Percentiles rank a stretch among this genome's conserved stretches.
Evolutionary conservation across 2,797 vertebrate genomes (phyloP).

Genomic region (Remorina albescens): DNA sequence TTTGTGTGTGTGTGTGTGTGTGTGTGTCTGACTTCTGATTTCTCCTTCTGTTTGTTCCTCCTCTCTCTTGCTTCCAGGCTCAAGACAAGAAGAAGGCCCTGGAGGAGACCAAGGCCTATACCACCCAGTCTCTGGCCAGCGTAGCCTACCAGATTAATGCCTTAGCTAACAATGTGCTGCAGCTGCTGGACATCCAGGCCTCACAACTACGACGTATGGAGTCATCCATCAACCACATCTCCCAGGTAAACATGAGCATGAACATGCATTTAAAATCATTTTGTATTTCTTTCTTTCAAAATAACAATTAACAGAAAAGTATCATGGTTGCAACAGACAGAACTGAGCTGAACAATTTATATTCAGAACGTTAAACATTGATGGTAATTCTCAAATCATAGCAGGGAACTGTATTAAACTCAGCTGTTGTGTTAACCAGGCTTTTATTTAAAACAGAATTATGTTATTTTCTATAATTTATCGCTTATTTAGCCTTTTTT

Average conservation of each 20-base stretch:
- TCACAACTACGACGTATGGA: conserved; percentile 99
- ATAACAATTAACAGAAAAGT: not conserved
- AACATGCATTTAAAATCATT: too few species aligned
- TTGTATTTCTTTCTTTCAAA: too few species aligned
- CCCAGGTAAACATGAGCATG: conserved; percentile 84
- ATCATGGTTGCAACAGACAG: too few species aligned
- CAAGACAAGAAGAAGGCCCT: conserved; percentile 99
- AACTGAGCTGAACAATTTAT: not conserved
- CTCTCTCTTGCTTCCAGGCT: conserved; percentile 79
- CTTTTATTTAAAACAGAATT: not conserved
- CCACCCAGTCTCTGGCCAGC: conserved; percentile 98
- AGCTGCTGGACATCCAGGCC: conserved; percentile 98
- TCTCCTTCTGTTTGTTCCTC: not conserved
- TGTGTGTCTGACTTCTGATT: conserved; percentile 25
- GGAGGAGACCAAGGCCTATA: conserved; percentile 99
- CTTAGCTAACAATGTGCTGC: conserved; percentile 98
- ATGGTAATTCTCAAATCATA: not conserved
- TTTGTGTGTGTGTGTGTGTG: too few species aligned
- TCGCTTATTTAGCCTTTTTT: too few species aligned
- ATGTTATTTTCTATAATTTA: not conserved
- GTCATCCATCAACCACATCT: conserved; percentile 98
- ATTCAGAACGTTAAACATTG: not conserved
- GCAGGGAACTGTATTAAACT: not conserved
- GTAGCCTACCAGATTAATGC: conserved; percentile 99
- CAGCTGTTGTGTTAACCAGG: not conserved